Evolutionary conservation across 2,113 vertebrate species (phyloP).

Genomic region (Tragelaphus scriptus): DNA sequence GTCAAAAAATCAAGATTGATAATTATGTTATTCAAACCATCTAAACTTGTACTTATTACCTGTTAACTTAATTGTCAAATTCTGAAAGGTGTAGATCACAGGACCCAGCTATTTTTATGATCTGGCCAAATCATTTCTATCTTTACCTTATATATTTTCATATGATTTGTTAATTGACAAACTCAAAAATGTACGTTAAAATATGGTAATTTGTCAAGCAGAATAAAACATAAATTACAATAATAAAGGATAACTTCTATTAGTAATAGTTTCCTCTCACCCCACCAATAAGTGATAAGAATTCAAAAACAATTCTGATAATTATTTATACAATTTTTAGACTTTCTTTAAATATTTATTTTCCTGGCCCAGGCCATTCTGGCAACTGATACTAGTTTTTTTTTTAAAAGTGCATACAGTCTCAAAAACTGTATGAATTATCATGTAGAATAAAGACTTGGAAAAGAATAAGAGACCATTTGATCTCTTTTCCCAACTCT

Average conservation of each 20-base stretch:
- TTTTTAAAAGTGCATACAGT: background rate
- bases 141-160: background rate
- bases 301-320: background rate
- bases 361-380: background rate
- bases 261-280: background rate
- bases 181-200: background rate
- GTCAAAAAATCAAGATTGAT: background rate
- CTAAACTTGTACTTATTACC: background rate
- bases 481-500: background rate
- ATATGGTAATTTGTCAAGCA: background rate
- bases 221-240: conserved; percentile 68
- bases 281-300: background rate
- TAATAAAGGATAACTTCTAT: background rate
- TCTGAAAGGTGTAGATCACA: background rate
- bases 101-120: background rate
- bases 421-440: background rate
- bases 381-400: background rate
- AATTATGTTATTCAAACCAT: conserved; percentile 4
- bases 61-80: background rate
- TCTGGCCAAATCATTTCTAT: conserved; percentile 4
- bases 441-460: background rate
- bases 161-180: background rate
- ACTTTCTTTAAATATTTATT: background rate
- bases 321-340: background rate
- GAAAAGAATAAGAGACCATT: background rate